Conservation (phyloP, 2,113 vertebrate species). For the Fulica atra region DNA sequence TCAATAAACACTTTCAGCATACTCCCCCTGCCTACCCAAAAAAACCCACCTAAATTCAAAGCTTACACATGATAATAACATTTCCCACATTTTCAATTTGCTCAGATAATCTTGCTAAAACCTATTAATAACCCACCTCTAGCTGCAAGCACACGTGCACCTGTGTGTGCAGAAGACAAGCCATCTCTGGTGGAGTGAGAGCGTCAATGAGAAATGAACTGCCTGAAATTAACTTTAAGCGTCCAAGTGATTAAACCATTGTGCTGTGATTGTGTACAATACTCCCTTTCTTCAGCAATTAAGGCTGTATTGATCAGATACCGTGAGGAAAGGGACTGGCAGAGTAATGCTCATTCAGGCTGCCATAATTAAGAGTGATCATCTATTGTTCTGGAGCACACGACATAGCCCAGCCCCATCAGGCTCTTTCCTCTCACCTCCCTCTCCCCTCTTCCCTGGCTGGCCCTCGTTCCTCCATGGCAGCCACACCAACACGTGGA, state of each 20-base stretch:
- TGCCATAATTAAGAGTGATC: conserved; percentile 76
- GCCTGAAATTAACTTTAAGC: conserved; percentile 66
- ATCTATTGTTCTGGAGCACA: conserved; percentile 62
- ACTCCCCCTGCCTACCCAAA: background rate
- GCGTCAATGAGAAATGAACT: conserved; percentile 60
- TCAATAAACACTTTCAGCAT: conserved; percentile 52
- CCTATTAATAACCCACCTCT: conserved; percentile 72
- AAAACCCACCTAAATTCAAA: background rate
- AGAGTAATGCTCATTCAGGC: conserved; percentile 60
- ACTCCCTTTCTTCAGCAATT: conserved; percentile 67
- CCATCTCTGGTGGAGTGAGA: conserved; percentile 19
- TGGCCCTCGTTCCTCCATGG: background rate
- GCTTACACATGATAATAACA: conserved; percentile 52
- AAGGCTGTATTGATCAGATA: conserved; percentile 73
- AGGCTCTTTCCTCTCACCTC: conserved; percentile 23
- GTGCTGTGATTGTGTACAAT: conserved; percentile 37
- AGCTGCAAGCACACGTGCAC: conserved; percentile 50
- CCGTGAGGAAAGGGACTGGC: conserved; percentile 37
- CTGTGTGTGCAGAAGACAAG: conserved; percentile 44
- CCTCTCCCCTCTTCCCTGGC: background rate
- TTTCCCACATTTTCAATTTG: conserved; percentile 64
- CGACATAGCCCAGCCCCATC: background rate
- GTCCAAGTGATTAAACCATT: conserved; percentile 74
- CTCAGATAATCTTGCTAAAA: conserved; percentile 68
- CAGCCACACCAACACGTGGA: fast-evolving